Evolutionary conservation across 2,888 invertebrate genomes (phyloP).

Genomic region (Corythucha ciliata): DNA sequence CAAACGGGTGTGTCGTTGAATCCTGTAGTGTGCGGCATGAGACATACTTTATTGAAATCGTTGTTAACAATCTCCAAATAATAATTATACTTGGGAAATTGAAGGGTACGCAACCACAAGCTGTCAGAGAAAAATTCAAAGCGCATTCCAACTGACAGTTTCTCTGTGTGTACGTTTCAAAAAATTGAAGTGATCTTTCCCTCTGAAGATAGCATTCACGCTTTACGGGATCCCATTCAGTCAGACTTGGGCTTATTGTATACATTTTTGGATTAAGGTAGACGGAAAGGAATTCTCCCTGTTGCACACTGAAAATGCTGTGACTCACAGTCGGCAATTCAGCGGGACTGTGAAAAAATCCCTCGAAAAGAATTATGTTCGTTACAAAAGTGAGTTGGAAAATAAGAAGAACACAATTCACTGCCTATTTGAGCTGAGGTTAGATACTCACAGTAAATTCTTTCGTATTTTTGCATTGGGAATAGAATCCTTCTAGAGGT

Average conservation of each 20-base stretch:
- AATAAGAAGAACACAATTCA: too few relatives aligned
- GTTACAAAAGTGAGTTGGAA: too few relatives aligned
- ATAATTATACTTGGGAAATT: conserved; percentile 33
- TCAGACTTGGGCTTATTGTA: conserved; percentile 22
- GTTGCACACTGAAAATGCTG: conserved; percentile 25
- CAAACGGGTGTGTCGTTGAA: too few relatives aligned
- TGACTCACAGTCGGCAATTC: conserved; percentile 36
- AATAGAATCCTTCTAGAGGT: too few relatives aligned
- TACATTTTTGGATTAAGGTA: conserved; percentile 17
- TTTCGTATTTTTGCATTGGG: too few relatives aligned
- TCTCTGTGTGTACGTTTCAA: conserved; percentile 30
- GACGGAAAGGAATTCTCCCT: conserved; percentile 22
- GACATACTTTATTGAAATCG: too few relatives aligned
- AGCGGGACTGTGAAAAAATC: conserved; percentile 39
- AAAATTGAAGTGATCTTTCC: conserved; percentile 32
- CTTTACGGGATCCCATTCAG: conserved; percentile 28
- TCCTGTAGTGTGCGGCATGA: too few relatives aligned
- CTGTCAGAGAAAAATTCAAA: conserved; percentile 29
- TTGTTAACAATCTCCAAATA: too few relatives aligned
- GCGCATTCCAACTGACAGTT: conserved; percentile 35
- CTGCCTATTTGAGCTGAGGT: too few relatives aligned
- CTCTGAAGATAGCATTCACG: conserved; percentile 33
- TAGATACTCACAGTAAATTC: too few relatives aligned
- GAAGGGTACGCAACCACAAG: conserved; percentile 31
- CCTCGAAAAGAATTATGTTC: too few relatives aligned